phyloP scores from a whole-genome alignment of 2,113 vertebrate genomes.

The Scatophagus argus region DNA sequence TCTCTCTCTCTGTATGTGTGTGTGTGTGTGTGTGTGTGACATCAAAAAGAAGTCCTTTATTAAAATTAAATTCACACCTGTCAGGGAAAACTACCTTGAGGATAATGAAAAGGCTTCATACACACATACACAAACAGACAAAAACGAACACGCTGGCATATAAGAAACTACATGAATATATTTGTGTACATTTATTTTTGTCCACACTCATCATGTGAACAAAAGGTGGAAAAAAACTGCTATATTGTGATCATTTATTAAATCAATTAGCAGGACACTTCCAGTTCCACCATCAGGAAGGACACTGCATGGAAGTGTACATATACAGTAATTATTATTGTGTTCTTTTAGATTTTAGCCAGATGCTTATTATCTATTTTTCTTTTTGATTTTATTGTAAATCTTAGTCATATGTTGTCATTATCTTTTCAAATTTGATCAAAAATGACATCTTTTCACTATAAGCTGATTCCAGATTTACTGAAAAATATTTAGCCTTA shows the following conservation, averaged over 20 bases:
- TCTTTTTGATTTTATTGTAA: no score
- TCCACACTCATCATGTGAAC: no score
- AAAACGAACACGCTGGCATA: not conserved
- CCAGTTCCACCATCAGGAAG: not conserved
- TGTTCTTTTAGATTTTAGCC: no score
- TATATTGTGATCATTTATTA: conserved; percentile 36
- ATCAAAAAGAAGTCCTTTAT: conserved; percentile 46
- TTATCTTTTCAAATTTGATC: not conserved
- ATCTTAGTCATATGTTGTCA: no score
- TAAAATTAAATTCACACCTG: conserved; percentile 61
- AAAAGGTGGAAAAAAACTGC: conserved; percentile 7
- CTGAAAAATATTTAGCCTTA: not conserved
- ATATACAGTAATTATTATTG: no score
- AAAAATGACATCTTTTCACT: not conserved
- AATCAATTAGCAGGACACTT: conserved; percentile 14
- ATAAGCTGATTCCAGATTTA: not conserved
- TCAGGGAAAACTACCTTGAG: conserved; percentile 44
- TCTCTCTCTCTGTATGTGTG: no score
- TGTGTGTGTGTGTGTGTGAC: conserved; percentile 4
- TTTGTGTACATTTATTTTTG: not conserved
- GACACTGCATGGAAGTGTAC: not conserved
- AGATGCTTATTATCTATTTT: not conserved
- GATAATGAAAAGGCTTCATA: conserved; percentile 10
- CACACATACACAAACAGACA: not conserved
- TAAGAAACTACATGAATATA: not conserved